These are phyloP conservation scores for Lycodopsis pacificus DNA, from an alignment of 2,797 vertebrate genomes.

Conservation along the genomic window DNA sequence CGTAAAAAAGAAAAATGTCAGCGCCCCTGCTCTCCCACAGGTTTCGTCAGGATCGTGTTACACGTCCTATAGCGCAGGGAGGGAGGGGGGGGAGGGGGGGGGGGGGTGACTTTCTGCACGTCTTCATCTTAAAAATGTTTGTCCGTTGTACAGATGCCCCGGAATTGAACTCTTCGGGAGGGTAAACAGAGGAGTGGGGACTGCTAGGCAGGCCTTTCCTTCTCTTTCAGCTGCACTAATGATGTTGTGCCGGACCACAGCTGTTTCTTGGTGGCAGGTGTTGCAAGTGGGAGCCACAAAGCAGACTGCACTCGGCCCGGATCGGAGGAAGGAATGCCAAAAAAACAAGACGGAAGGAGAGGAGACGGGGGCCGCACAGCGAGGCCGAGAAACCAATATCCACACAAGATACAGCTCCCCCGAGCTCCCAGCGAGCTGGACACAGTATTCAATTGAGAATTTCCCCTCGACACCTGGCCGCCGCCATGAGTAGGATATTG, in stretches of 20 bases:
- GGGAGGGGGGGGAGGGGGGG: not conserved
- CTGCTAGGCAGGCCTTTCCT: constrained; percentile 71
- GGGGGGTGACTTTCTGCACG: constrained; percentile 57
- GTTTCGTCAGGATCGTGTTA: constrained; percentile 68
- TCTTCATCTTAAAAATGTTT: constrained; percentile 77
- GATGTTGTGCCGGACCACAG: constrained; percentile 84
- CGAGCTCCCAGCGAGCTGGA: constrained; percentile 72
- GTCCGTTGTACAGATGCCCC: constrained; percentile 76
- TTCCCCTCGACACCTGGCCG: constrained; percentile 82
- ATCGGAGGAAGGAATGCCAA: constrained; percentile 83
- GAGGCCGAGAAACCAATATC: constrained; percentile 72
- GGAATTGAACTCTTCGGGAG: constrained; percentile 74
- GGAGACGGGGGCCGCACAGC: constrained; percentile 70
- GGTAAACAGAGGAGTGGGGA: constrained; percentile 70
- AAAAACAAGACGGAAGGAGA: constrained; percentile 82
- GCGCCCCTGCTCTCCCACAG: constrained; percentile 65
- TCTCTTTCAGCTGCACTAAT: constrained; percentile 84
- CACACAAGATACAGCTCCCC: constrained; percentile 75
- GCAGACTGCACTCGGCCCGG: constrained; percentile 65
- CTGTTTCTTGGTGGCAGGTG: constrained; percentile 85
- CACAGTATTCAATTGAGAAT: constrained; percentile 79
- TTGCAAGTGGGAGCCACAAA: constrained; percentile 72
- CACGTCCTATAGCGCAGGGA: constrained; percentile 23
- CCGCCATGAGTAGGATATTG: constrained; percentile 71
- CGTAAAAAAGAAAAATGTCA: constrained; percentile 65